Evolutionary conservation across 2,797 vertebrate genomes (phyloP).

Genomic region (Peromyscus melanophrys): DNA sequence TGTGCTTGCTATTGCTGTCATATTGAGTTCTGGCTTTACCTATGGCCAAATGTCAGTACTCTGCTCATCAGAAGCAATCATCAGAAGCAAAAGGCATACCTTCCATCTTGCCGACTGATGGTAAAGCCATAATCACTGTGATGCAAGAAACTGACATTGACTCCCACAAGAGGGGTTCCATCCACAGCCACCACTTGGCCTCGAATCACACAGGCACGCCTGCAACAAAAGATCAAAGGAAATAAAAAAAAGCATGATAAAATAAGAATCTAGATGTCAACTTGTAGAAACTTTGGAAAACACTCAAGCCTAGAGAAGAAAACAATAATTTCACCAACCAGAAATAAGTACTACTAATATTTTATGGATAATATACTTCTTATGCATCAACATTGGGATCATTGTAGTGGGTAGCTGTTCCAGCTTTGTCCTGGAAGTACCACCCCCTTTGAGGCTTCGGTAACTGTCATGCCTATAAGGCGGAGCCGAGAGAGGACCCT

Average conservation of each 20-base stretch:
- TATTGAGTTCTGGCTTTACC: not conserved
- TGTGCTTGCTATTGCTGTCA: not conserved
- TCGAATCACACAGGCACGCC: slow-evolving; percentile 95
- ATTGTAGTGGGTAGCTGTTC: no score
- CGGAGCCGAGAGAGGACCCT: no score
- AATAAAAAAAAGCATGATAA: slow-evolving; percentile 52
- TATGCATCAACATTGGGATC: slow-evolving; percentile 49
- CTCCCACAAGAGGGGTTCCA: slow-evolving; percentile 96
- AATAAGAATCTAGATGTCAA: slow-evolving; percentile 37
- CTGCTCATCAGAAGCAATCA: not conserved
- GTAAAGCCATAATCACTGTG: slow-evolving; percentile 97
- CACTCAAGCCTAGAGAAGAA: slow-evolving; percentile 43
- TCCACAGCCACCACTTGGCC: slow-evolving; percentile 95
- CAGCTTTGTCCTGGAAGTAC: no score
- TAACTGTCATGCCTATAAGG: no score
- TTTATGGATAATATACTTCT: not conserved
- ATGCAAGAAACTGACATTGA: slow-evolving; percentile 97
- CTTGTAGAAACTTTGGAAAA: slow-evolving; percentile 44
- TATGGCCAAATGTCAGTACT: slow-evolving; percentile 37
- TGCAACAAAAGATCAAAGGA: slow-evolving; percentile 83
- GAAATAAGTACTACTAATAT: slow-evolving; percentile 38
- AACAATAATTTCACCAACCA: slow-evolving; percentile 53
- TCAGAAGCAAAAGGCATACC: slow-evolving; percentile 88
- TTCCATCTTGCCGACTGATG: slow-evolving; percentile 97
- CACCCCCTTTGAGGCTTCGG: no score